A percentile compares a stretch with the other conserved stretches of the same genome.
Evolutionary conservation across 2,797 vertebrate genomes (phyloP).

Genomic region (Etheostoma nigrum): DNA sequence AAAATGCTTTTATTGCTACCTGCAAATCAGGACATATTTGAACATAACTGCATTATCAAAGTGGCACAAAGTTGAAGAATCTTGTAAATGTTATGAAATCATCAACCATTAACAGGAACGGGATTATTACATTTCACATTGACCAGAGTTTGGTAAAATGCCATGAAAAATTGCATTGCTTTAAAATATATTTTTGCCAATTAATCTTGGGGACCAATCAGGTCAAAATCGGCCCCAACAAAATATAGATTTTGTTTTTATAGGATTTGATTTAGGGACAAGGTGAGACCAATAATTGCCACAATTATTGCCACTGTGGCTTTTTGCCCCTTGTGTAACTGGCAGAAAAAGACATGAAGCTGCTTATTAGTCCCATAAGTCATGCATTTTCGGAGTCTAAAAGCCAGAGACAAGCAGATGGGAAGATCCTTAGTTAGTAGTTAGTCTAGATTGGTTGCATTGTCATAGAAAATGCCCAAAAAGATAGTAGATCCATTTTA

Average conservation of each 20-base stretch:
- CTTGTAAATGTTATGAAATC: not conserved
- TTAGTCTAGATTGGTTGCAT: conserved; percentile 15
- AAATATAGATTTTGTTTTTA: too few species aligned
- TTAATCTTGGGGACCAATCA: conserved; percentile 18
- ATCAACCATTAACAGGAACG: not conserved
- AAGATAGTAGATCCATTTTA: not conserved
- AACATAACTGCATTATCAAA: not conserved
- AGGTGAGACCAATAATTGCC: conserved; percentile 26
- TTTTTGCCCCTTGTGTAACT: conserved; percentile 53
- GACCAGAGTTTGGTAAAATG: not conserved
- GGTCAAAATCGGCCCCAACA: conserved; percentile 1
- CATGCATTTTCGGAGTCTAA: conserved; percentile 24
- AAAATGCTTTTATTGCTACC: not conserved
- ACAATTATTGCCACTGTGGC: conserved; percentile 55
- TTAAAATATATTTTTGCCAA: not conserved
- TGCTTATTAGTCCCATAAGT: conserved; percentile 35
- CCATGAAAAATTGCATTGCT: not conserved
- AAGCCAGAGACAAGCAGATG: conserved; percentile 21
- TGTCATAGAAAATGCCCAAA: not conserved
- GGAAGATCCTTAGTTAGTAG: not conserved
- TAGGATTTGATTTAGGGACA: conserved; percentile 14
- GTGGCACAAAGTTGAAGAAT: not conserved
- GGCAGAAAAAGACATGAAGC: conserved; percentile 58
- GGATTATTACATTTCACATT: not conserved
- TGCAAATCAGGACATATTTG: not conserved